phyloP scores from a whole-genome alignment of 2,888 invertebrate genomes.

The Epirrhoe alternata region DNA sequence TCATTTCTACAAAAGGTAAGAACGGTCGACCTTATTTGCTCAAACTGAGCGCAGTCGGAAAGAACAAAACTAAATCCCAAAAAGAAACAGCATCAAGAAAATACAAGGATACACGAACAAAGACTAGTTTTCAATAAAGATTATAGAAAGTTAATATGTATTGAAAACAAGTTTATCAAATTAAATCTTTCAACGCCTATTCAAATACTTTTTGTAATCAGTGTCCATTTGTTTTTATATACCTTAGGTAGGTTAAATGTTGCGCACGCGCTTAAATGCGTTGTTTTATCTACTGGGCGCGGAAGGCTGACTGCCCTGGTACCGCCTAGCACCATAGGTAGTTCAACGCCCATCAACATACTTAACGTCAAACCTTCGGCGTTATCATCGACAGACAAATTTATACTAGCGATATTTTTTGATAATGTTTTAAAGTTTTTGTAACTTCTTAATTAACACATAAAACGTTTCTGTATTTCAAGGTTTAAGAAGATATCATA shows the following conservation, averaged over 20 bases:
- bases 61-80: background rate
- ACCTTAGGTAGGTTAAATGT: no score
- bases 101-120: background rate
- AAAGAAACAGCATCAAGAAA: background rate
- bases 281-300: constrained; percentile 68
- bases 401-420: background rate
- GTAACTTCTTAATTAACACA: background rate
- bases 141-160: no score
- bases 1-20: background rate
- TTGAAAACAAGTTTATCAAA: no score
- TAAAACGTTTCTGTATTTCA: constrained; percentile 13
- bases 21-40: background rate
- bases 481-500: constrained; percentile 27
- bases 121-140: background rate
- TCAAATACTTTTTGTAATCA: no score
- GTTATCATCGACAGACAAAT: constrained; percentile 18
- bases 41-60: background rate
- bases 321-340: constrained; percentile 71
- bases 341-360: constrained; percentile 63
- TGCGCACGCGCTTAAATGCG: constrained; percentile 67
- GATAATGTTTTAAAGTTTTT: background rate
- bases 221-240: no score
- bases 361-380: constrained; percentile 29
- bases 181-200: no score
- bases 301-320: constrained; percentile 70